Evolutionary conservation across 92 coral and sea anemone species (phyloP).

Genomic region (Phymanthus crucifer): DNA sequence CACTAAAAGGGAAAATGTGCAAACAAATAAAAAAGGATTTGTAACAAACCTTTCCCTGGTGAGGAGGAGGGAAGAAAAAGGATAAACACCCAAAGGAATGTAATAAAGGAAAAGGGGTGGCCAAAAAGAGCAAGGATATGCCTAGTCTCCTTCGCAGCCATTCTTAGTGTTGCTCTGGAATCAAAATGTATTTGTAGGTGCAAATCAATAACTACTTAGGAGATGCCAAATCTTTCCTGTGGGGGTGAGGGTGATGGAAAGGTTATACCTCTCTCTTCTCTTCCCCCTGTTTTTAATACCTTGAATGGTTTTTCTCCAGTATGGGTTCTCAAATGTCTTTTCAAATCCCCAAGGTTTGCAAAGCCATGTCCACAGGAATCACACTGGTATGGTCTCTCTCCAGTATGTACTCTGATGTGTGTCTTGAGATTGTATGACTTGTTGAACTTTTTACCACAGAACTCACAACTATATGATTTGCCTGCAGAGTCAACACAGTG

Average conservation of each 20-base stretch:
- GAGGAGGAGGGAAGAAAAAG: no score
- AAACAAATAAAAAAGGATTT: background rate
- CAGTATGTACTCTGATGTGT: slow-evolving; percentile 95
- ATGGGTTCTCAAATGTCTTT: slow-evolving; percentile 93
- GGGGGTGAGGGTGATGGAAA: no score
- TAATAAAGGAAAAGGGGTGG: background rate
- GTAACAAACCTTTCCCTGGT: no score
- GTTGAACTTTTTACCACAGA: slow-evolving; percentile 93
- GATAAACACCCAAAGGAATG: background rate
- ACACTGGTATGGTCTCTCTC: slow-evolving; percentile 95
- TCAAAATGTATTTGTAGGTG: no score
- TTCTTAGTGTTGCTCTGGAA: no score
- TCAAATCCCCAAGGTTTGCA: slow-evolving; percentile 96
- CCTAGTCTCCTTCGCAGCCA: background rate
- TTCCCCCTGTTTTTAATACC: slow-evolving; percentile 41
- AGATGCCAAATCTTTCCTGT: no score
- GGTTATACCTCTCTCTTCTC: no score
- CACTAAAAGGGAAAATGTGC: slow-evolving; percentile 49
- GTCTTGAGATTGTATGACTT: slow-evolving; percentile 97
- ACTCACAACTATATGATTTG: slow-evolving; percentile 87
- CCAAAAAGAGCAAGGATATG: no score
- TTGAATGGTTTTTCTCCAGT: slow-evolving; percentile 98
- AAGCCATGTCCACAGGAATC: slow-evolving; percentile 95
- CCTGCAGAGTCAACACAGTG: slow-evolving; percentile 34
- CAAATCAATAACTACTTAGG: no score